Conservation (phyloP, 1,140 invertebrate species). For the Heliconius melpomene region DNA sequence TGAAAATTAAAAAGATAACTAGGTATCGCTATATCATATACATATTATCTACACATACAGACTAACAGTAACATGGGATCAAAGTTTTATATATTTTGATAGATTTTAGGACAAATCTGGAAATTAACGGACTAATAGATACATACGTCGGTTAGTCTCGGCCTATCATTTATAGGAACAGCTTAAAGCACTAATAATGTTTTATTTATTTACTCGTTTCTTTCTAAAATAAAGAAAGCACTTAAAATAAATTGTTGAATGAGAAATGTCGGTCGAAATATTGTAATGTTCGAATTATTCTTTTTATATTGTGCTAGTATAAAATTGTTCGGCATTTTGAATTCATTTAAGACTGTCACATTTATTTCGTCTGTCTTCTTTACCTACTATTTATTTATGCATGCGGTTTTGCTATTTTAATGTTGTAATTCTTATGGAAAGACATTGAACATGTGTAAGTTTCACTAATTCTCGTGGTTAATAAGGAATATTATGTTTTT, state of each 20-base stretch:
- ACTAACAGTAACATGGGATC: constrained; percentile 39
- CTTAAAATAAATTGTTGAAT: neutral
- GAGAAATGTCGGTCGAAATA: constrained; percentile 9
- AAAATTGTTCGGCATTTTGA: constrained; percentile 55
- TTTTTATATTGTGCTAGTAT: constrained; percentile 6
- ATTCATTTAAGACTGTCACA: constrained; percentile 57
- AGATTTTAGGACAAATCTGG: constrained; percentile 31
- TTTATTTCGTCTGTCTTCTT: constrained; percentile 24
- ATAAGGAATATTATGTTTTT: neutral
- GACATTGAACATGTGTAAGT: constrained; percentile 17
- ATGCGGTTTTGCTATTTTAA: constrained; percentile 35
- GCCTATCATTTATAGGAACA: neutral
- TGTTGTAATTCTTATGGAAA: constrained; percentile 29
- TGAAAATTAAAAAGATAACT: neutral
- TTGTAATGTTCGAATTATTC: neutral
- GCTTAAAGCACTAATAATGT: neutral
- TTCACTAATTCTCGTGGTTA: constrained; percentile 6
- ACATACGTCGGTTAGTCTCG: neutral
- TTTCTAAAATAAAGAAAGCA: neutral
- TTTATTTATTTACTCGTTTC: neutral
- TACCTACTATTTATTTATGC: constrained; percentile 21
- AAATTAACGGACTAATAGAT: neutral
- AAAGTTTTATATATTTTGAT: constrained; percentile 35
- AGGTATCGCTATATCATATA: constrained; percentile 10
- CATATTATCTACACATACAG: constrained; percentile 16